Evolutionary conservation across 2,797 vertebrate genomes (phyloP).

Genomic region (Pipistrellus pygmaeus): DNA sequence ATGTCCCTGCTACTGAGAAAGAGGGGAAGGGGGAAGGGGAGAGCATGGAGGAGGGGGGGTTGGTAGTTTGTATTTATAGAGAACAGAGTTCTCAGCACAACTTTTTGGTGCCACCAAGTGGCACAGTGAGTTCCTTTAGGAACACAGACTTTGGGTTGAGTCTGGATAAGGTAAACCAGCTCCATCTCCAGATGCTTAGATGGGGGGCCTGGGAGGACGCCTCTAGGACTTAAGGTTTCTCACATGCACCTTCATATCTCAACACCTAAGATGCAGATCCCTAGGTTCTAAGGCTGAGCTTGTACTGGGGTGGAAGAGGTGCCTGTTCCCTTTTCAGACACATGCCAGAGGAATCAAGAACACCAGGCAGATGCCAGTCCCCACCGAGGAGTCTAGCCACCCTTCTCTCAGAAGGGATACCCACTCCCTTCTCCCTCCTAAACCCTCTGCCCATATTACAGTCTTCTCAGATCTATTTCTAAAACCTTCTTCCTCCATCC

Average conservation of each 20-base stretch:
- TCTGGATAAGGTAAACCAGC: slow-evolving; percentile 44
- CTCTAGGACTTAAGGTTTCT: background rate
- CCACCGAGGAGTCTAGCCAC: background rate
- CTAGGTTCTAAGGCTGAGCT: background rate
- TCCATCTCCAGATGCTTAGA: slow-evolving; percentile 37
- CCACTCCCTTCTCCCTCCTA: background rate
- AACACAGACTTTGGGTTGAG: slow-evolving; percentile 68
- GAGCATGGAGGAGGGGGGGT: slow-evolving; percentile 62
- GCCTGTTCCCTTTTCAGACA: slow-evolving; percentile 28
- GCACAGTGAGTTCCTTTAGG: slow-evolving; percentile 85
- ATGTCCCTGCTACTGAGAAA: slow-evolving; percentile 75
- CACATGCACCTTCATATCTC: background rate
- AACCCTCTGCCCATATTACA: background rate
- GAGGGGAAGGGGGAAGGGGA: slow-evolving; percentile 66
- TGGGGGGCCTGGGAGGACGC: background rate
- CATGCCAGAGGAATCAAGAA: slow-evolving; percentile 52
- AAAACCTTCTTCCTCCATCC: background rate
- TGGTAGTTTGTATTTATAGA: slow-evolving; percentile 84
- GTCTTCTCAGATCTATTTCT: background rate
- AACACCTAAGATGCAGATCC: background rate
- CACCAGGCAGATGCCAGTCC: background rate
- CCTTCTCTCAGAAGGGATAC: background rate
- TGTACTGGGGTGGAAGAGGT: background rate
- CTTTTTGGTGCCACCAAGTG: slow-evolving; percentile 91
- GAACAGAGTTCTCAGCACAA: slow-evolving; percentile 84